phyloP scores from a whole-genome alignment of 2,888 invertebrate genomes.

The Hyalella azteca region DNA sequence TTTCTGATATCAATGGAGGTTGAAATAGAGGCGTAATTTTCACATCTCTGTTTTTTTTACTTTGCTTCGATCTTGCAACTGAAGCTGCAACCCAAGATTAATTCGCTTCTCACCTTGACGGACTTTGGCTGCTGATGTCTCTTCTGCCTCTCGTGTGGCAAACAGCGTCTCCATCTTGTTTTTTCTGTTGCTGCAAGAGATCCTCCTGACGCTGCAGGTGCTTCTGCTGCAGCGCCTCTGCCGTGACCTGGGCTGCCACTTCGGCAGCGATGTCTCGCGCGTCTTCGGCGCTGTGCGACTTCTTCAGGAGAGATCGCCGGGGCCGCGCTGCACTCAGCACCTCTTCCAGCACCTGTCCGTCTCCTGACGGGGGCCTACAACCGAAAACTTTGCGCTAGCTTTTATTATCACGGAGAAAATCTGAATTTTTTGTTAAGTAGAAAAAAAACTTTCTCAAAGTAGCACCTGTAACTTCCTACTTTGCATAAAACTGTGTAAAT shows the following conservation, averaged over 20 bases:
- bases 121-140: neutral
- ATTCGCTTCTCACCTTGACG: neutral
- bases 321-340: neutral
- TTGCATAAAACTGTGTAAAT: too few relatives aligned
- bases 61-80: too few relatives aligned
- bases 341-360: conserved; percentile 7
- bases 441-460: too few relatives aligned
- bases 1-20: too few relatives aligned
- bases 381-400: too few relatives aligned
- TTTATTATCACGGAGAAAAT: too few relatives aligned
- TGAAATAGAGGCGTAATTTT: too few relatives aligned
- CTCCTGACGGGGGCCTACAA: neutral
- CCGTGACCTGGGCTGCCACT: neutral
- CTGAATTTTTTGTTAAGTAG: too few relatives aligned
- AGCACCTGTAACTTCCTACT: too few relatives aligned
- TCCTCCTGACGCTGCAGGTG: neutral
- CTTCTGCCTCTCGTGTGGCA: too few relatives aligned
- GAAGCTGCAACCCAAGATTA: neutral
- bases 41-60: too few relatives aligned
- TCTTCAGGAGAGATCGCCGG: neutral
- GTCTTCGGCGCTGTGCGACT: conserved; percentile 9
- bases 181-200: neutral
- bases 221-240: conserved; percentile 10
- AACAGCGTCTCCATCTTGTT: too few relatives aligned
- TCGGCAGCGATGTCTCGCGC: neutral